phyloP scores from a whole-genome alignment of 2,888 invertebrate species.

The Watsonalla cultraria region DNA sequence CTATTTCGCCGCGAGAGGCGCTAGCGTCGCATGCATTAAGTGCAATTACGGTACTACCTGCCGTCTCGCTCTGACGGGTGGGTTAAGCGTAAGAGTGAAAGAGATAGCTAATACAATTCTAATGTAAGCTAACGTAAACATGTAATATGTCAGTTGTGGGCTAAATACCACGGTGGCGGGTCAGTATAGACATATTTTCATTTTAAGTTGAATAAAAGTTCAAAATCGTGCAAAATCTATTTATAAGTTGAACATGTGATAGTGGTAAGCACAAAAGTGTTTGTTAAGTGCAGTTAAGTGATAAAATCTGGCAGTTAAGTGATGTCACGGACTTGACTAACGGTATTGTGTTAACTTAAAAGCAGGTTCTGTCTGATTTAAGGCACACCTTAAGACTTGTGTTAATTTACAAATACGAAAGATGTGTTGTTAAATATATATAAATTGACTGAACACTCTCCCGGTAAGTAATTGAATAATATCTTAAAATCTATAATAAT shows the following conservation, averaged over 20 bases:
- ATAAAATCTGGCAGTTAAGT: conserved; percentile 13
- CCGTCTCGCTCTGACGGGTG: conserved; percentile 15
- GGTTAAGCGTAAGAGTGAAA: conserved; percentile 16
- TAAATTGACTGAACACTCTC: neutral
- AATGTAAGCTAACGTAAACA: conserved; percentile 63
- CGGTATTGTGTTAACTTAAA: conserved; percentile 42
- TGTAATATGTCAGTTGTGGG: conserved; percentile 56
- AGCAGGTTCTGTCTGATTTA: conserved; percentile 43
- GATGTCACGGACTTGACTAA: conserved; percentile 48
- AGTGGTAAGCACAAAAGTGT: neutral
- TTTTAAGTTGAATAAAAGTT: conserved; percentile 13
- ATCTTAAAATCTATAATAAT: neutral
- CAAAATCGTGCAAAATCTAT: conserved; percentile 6
- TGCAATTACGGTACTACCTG: conserved; percentile 25
- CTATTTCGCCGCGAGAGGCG: conserved; percentile 14
- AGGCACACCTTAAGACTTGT: conserved; percentile 42
- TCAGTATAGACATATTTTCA: conserved; percentile 15
- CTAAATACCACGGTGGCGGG: conserved; percentile 52
- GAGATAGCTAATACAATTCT: conserved; percentile 34
- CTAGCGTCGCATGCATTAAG: conserved; percentile 15
- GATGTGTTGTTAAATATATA: conserved; percentile 20
- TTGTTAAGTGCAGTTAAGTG: neutral
- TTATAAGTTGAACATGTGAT: neutral
- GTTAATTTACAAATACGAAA: conserved; percentile 36
- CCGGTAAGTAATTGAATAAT: neutral